Evolutionary conservation across 2,113 vertebrate genomes (phyloP).

Genomic region (Camelus dromedarius): DNA sequence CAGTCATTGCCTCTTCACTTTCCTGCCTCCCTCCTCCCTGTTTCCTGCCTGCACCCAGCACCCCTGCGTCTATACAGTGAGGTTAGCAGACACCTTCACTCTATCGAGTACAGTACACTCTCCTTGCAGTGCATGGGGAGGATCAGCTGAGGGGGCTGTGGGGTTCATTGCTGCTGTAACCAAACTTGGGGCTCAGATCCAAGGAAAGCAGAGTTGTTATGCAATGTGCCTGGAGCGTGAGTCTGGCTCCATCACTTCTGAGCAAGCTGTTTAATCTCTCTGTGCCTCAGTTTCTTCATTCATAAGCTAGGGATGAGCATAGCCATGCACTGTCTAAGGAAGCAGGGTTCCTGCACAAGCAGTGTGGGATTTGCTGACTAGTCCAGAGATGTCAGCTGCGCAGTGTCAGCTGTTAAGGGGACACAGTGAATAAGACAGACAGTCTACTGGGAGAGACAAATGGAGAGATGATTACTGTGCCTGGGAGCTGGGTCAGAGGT

Average conservation of each 20-base stretch:
- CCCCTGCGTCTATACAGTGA: fast-evolving
- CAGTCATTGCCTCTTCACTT: not conserved
- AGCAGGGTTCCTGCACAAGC: slow-evolving; percentile 1
- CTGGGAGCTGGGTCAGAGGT: not conserved
- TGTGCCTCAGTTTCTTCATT: not conserved
- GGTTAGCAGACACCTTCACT: not conserved
- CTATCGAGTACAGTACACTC: not conserved
- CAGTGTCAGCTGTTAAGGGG: slow-evolving; percentile 49
- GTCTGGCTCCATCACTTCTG: not conserved
- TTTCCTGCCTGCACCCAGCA: not conserved
- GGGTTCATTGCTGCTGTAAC: not conserved
- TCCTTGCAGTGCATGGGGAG: not conserved
- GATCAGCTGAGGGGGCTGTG: fast-evolving
- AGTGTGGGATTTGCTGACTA: slow-evolving; percentile 56
- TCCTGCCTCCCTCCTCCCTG: not conserved
- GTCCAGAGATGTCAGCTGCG: slow-evolving; percentile 53
- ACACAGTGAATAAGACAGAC: slow-evolving; percentile 26
- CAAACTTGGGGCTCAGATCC: not conserved
- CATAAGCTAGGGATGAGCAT: not conserved
- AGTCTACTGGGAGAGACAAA: not conserved
- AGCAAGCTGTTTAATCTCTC: not conserved
- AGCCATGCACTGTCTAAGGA: not conserved
- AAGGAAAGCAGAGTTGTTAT: not conserved
- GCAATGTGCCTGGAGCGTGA: not conserved
- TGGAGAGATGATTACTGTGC: not conserved